Evolutionary conservation across 2,888 invertebrate species (phyloP), one percentile per base, ranked within the genome.

Genomic region (Ceramica pisi): DNA sequence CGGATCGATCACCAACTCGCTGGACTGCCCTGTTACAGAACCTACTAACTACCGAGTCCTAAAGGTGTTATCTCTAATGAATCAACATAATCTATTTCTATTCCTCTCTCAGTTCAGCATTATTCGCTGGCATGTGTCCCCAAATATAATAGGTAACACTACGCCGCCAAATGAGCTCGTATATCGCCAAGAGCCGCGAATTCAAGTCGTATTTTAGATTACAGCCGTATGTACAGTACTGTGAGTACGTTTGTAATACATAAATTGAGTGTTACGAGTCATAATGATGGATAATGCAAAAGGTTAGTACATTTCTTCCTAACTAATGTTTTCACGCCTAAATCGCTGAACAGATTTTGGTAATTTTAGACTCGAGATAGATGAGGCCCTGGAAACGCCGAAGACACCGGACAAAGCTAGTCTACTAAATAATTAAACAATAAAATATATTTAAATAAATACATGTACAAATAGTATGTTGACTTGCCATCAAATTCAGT

Each of bases 181-280:
- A 80, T 73, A 70, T 80, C 56, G 72, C 19, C 44, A 67, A 70
- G 59, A 59, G 60, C 50, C 67, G 70, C 62, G 74, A 62, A 60
- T 70, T 70, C 67, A 73, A 72, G 67, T 59, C 65, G 66, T 78
- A 80, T 78, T 71, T 77, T 80, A 80, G 70, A 77, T 80, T 71
- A 60, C 62, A 59, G 12, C 50, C 41, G 21, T 71, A 59, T 51
- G 31, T 69, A 38, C 51, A 46, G 57, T 61, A 72, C 56, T 69
- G 41, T 57, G 53, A 50, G 56, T 69, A 65, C 41, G 65, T 48
- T 59, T 64, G 72, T 48, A 7, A 55, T 50, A 67, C 63, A 67
- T 80, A 80, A 77, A 73, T 70, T 62, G 53, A 51, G 51, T 14
- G 44, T 44, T 59, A 19, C 9, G 35, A 59, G 60, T 64, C 60